Conservation (phyloP, 2,113 vertebrate genomes). For the Esox niger region DNA sequence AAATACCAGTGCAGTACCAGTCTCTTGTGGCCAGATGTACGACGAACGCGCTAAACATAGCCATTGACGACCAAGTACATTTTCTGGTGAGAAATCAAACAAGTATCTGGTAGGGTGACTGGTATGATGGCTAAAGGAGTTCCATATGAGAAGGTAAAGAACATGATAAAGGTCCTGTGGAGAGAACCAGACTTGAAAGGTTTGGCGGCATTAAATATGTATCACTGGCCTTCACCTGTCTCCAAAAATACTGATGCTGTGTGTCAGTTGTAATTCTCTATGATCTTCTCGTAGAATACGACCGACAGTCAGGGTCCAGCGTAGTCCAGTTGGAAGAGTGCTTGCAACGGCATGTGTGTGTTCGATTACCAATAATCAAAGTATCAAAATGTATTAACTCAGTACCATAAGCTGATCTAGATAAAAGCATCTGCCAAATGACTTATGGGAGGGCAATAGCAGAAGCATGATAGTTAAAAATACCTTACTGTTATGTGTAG, state of each 20-base stretch:
- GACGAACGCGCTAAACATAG: background rate
- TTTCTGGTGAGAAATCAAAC: background rate
- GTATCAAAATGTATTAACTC: too few species aligned
- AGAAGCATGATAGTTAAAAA: too few species aligned
- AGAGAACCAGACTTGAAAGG: conserved; percentile 2
- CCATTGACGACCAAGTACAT: background rate
- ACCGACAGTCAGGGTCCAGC: too few species aligned
- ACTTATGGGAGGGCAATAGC: too few species aligned
- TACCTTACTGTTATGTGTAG: too few species aligned
- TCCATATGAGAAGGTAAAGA: background rate
- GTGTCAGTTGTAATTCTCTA: too few species aligned
- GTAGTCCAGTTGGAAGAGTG: too few species aligned
- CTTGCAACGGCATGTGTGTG: too few species aligned
- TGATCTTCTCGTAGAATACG: too few species aligned
- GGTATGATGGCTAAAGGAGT: background rate
- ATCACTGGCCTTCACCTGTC: background rate
- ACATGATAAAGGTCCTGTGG: background rate
- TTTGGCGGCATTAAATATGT: conserved; percentile 18
- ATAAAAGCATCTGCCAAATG: too few species aligned
- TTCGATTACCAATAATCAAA: too few species aligned
- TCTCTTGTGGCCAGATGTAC: background rate
- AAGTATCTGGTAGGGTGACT: background rate
- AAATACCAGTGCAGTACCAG: background rate
- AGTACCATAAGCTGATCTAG: too few species aligned
- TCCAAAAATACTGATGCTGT: conserved; percentile 7